Evolutionary conservation across 2,888 invertebrate genomes (phyloP), one percentile per base, ranked within the genome.

Genomic region (Agrotis exclamationis): DNA sequence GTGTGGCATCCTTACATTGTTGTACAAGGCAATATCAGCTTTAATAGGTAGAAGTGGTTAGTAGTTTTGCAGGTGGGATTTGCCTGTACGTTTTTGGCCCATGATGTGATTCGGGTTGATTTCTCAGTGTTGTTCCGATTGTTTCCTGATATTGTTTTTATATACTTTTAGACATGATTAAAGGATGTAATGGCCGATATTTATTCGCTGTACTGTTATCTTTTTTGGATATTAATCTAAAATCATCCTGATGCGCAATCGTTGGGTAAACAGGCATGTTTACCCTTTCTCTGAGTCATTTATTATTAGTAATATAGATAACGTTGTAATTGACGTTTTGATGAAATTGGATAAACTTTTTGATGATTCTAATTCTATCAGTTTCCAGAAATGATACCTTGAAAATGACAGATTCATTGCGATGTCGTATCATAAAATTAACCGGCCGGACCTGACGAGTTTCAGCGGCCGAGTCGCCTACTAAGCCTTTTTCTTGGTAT

Each of bases 131-230:
- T 76, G 82, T 68, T 44, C 44, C 14, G 54, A 54, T 56, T 33
- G 50, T 63, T 28, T 74, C 50, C 76, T 60, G 63, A 62, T 53
- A 63, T 63, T 80, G 63, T 56, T 70, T 76, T 62, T 67, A 44
- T 58, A 57, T 63, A 64, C 47, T 67, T 63, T 50, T 4, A 22
- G 54, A 44, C 13, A n/a, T 65, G 47, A 70, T 59, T 56, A 76
- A 22, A 51, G 51, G 50, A 54, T 56, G 51, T 63, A 66, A 60
- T 59, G 24, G n/a, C 14, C 28, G n/a, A 22, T 54, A 16, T 80
- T 58, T 53, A 51, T 56, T 14, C 47, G 39, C 44, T 51, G 48
- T 53, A 51, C 6, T 48, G 18, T 57, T 53, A 54, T 67, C n/a
- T 56, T 51, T 51, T 58, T 58, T 65, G 13, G 44, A 6, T 45